phyloP scores from a whole-genome alignment of 1,140 invertebrate genomes.

The Riptortus pedestris region DNA sequence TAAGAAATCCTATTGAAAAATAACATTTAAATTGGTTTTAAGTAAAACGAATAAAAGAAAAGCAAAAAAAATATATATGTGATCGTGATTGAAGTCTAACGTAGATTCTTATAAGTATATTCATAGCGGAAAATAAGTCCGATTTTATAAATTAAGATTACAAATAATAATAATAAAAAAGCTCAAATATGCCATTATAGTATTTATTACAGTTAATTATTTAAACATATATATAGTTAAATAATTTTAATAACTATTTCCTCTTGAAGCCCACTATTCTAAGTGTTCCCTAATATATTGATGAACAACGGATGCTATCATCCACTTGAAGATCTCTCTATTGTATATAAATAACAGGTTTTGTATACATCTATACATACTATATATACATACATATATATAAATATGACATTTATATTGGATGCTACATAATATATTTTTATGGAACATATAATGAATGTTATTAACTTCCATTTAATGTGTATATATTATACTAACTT shows the following conservation, averaged over 20 bases:
- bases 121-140: too few species aligned
- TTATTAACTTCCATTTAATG: not conserved
- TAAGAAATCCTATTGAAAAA: too few species aligned
- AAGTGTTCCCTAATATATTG: not conserved
- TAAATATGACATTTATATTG: constrained; percentile 1
- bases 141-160: too few species aligned
- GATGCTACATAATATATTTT: constrained; percentile 12
- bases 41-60: too few species aligned
- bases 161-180: too few species aligned
- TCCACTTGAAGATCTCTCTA: not conserved
- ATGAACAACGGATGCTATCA: not conserved
- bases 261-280: not conserved
- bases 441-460: constrained; percentile 9
- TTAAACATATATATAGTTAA: not conserved
- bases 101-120: too few species aligned
- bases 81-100: too few species aligned
- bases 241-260: not conserved
- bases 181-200: not conserved
- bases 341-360: not conserved
- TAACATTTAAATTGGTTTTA: too few species aligned
- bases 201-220: not conserved
- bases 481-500: not conserved
- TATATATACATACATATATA: not conserved
- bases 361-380: not conserved
- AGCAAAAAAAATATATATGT: too few species aligned